Base-by-base conservation (phyloP, 2,888 invertebrate species). In the Galerucella calmariensis region DNA sequence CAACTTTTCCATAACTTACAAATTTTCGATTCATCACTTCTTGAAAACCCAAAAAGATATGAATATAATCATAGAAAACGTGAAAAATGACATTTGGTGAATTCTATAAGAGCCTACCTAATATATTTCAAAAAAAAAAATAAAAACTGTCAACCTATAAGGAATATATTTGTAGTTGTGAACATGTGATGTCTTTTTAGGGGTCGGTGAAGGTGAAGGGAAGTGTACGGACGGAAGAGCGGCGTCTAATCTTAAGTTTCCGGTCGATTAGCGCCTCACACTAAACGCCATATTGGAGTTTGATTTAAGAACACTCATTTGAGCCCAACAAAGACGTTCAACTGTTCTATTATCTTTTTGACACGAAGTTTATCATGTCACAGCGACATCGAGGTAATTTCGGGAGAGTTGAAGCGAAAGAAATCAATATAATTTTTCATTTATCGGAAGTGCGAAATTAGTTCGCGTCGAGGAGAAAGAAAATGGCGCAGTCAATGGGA, bases 281-380 rank as follows among this genome's bases (percentile, higher is more conserved):
- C 85, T 86, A 86, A 85, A 84, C 87, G 87, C 87, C 87, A 87
- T 88, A 88, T 88, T 88, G 87, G 87, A 86, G 85, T 87, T 88
- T 88, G 87, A 88, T 88, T 87, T 87, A 88, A 87, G 87, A 87
- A 88, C 86, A 85, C 87, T 86, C 87, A 87, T 87, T 87, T 86
- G 84, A 83, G 84, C 81, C 82, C 86, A 83, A 86, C 86, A 87
- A 87, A 87, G 87, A 86, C 86, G 84, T 85, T 85, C 85, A 84
- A 85, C 86, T 85, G 83, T 86, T 84, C 86, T 83, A 87, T 87
- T 86, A 87, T 86, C 86, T 86, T 85, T 84, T 84, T 85, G 86
- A 84, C 85, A 84, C 82, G 79, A 79, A 82, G 83, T 86, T 86
- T 86, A 86, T 86, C 86, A 84, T 79, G 81, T 79, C 79, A 79